Percentiles rank a stretch among this genome's conserved stretches.
Evolutionary conservation across 2,113 vertebrate genomes (phyloP).

Genomic region (Boulengeromyrus knoepffleri): DNA sequence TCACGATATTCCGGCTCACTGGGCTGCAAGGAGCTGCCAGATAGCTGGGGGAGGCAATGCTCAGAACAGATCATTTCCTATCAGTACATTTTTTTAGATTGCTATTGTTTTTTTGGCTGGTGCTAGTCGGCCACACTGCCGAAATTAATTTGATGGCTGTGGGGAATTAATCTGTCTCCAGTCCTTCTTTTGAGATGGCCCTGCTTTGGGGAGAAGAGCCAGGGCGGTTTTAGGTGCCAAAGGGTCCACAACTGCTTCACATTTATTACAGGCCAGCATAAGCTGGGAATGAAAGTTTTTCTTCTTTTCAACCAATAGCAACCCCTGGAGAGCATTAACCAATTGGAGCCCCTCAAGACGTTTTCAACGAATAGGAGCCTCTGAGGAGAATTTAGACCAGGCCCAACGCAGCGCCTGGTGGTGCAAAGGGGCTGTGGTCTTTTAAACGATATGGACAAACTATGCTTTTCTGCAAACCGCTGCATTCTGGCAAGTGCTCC

Average conservation of each 20-base stretch:
- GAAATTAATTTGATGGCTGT: conserved; percentile 14
- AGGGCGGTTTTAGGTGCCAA: neutral
- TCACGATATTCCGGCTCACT: conserved; percentile 33
- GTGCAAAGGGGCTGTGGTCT: neutral
- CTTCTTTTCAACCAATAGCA: neutral
- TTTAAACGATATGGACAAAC: neutral
- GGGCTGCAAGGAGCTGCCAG: conserved; percentile 28
- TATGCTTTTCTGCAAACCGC: neutral
- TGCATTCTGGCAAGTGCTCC: neutral
- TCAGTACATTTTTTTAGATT: conserved; percentile 30
- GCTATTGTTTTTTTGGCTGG: conserved; percentile 33
- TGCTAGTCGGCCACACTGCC: conserved; percentile 9
- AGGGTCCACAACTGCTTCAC: neutral
- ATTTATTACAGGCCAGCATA: neutral
- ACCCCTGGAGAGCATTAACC: neutral
- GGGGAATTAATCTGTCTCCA: neutral
- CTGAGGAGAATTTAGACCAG: neutral
- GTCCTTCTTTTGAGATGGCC: neutral
- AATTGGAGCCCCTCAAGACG: neutral
- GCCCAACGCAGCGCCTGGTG: neutral
- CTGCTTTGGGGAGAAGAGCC: neutral
- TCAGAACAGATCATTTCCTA: conserved; percentile 34
- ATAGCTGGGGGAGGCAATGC: neutral
- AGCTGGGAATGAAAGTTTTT: neutral
- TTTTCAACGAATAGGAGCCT: neutral